A percentile compares a stretch with the other conserved stretches of the same genome.
Conservation (phyloP, 1,140 invertebrate species). For the Drosophila pectinifera region DNA sequence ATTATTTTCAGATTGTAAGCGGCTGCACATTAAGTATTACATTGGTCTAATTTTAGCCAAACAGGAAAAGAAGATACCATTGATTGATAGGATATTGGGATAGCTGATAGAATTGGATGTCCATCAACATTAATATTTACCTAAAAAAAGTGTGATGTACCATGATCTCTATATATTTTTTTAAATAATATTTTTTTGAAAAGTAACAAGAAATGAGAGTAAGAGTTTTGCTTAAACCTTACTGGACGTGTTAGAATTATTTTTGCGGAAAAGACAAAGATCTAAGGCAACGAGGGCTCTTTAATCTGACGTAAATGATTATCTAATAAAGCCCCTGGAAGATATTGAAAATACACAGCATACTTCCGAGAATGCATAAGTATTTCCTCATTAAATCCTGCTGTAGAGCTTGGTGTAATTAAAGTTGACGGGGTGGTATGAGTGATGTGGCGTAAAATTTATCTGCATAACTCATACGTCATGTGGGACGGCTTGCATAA, state of each 20-base stretch:
- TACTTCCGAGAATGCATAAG: neutral
- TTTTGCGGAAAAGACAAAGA: no score
- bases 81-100: neutral
- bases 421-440: slow-evolving; percentile 55
- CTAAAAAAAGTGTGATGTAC: neutral
- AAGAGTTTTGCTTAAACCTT: no score
- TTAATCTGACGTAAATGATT: no score
- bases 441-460: slow-evolving; percentile 69
- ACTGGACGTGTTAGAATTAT: no score
- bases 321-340: no score
- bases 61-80: neutral
- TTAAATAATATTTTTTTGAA: no score
- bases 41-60: neutral
- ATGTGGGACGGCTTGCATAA: slow-evolving; percentile 43
- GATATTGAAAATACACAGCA: neutral
- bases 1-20: neutral
- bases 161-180: no score
- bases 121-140: neutral
- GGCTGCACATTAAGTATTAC: neutral
- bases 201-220: no score
- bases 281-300: no score
- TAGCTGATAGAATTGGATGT: neutral
- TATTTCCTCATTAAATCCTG: slow-evolving; percentile 29
- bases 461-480: slow-evolving; percentile 76
- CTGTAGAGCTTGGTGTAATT: slow-evolving; percentile 42